Conservation (phyloP, 2,888 invertebrate species). For the Harpalus rufipes region DNA sequence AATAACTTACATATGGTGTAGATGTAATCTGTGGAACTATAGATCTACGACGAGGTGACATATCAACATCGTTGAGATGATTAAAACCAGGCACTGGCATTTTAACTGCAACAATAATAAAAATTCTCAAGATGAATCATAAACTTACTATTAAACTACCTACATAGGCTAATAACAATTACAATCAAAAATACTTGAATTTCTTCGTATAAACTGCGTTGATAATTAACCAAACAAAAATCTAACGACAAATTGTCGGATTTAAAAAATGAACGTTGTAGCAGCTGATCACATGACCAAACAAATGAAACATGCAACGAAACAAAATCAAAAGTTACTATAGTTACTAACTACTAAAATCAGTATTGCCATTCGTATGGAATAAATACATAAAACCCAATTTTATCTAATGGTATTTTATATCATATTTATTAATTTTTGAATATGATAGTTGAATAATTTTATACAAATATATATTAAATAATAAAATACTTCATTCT, state of each 20-base stretch:
- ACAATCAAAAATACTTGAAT: not conserved
- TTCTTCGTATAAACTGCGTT: not conserved
- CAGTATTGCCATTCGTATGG: no score
- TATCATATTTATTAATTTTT: no score
- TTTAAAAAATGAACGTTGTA: not conserved
- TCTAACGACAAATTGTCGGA: not conserved
- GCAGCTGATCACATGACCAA: not conserved
- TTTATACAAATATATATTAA: no score
- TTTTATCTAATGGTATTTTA: no score
- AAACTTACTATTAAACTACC: not conserved
- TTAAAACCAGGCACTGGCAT: not conserved
- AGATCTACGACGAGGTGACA: constrained; percentile 3
- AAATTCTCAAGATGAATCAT: not conserved
- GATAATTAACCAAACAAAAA: not conserved
- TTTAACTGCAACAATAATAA: not conserved
- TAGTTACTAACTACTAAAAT: not conserved
- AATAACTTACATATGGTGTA: constrained; percentile 11
- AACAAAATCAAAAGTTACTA: not conserved
- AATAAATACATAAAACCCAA: no score
- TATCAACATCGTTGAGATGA: not conserved
- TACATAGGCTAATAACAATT: not conserved
- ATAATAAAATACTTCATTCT: no score
- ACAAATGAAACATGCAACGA: not conserved
- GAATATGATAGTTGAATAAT: no score
- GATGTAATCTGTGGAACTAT: constrained; percentile 19